Evolutionary conservation across 2,113 vertebrate genomes (phyloP), one percentile per base, ranked within the genome.

Genomic region (Calyptommatus sinebrachiatus): DNA sequence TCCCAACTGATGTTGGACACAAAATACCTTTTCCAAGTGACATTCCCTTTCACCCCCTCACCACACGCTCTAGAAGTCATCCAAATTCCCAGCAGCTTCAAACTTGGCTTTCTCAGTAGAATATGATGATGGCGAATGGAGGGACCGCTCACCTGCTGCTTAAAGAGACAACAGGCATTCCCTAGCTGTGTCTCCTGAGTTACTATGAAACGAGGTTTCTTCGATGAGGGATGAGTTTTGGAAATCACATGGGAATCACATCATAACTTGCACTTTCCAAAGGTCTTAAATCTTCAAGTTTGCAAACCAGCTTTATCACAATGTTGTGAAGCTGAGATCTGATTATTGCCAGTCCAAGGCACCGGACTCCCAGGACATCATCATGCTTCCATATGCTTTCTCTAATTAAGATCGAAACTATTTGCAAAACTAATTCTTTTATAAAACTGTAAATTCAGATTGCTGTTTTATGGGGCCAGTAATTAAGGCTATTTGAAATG

Each of bases 21-120:
- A 79, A 96, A 97, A 71, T 95, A 98, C 16, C 95, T 94, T 85
- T 99, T 98, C 90, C 98, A 97, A 95, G 98, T 98, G 92, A 99
- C 91, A 0, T 99, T 99, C 91, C 98, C 98, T 46, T 99, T 96
- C 88, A 95, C 91, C 65, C 88, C 95, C 0, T 98, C 98, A 12
- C 91, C 95, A 0, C 96, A 97, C 63, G 96, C 98, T 63, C 93
- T 99, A 92, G 98, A 99, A 93, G 91, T 94, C 84, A 95, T 98
- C 78, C 95, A 99, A 91, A 89, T 99, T 77, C 98, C 98, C 69
- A 96, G 85, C 92, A 99, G 97, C 87, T 97, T 99, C 83, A 96
- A 95, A 81, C 95, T 99, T 70, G 90, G 93, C 86, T 99, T 99
- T 86, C 94, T 99, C 65, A 96, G 92, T 31, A 95, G 96, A 76